Evolutionary conservation across 2,113 vertebrate species (phyloP).

Genomic region (Odocoileus virginianus): DNA sequence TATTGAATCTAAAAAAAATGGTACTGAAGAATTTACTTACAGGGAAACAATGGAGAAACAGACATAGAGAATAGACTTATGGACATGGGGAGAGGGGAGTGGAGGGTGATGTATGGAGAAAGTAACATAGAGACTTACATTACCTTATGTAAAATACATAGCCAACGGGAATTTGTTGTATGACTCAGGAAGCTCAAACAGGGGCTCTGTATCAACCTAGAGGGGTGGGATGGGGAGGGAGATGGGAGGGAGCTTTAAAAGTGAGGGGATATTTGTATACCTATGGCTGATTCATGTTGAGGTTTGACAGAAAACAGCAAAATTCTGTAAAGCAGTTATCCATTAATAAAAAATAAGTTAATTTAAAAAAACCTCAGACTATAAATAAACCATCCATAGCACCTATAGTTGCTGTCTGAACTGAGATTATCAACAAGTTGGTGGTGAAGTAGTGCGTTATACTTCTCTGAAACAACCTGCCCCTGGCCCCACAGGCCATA

Average conservation of each 20-base stretch:
- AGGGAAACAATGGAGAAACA: neutral
- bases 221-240: neutral
- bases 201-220: neutral
- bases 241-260: neutral
- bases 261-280: neutral
- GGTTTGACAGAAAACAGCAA: neutral
- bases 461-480: neutral
- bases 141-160: neutral
- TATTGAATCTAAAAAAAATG: neutral
- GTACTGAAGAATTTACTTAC: neutral
- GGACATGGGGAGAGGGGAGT: neutral
- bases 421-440: constrained; percentile 49
- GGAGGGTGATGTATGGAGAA: neutral
- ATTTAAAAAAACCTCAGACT: neutral
- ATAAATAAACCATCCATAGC: neutral
- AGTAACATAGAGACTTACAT: neutral
- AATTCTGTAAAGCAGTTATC: neutral
- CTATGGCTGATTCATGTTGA: neutral
- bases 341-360: neutral
- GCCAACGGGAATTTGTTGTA: neutral
- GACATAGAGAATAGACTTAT: neutral
- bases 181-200: neutral
- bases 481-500: neutral
- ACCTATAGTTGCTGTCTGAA: neutral
- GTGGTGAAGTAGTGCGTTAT: neutral